Evolutionary conservation across 2,113 vertebrate genomes (phyloP).

Genomic region (Ochotona princeps): DNA sequence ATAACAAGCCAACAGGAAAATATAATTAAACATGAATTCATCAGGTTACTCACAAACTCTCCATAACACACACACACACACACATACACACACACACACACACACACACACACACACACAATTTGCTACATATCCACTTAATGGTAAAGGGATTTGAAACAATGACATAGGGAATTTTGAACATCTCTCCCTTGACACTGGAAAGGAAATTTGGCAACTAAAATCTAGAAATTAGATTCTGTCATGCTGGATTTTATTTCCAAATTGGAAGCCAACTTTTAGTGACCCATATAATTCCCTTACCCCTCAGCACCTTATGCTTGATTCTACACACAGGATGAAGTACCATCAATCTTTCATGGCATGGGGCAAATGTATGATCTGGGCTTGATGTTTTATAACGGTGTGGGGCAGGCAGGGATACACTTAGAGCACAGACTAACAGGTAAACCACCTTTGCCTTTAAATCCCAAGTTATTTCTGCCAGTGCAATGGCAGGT

Average conservation of each 20-base stretch:
- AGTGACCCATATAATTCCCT: slow-evolving; percentile 53
- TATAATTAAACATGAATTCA: not conserved
- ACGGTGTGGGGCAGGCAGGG: not conserved
- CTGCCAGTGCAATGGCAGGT: slow-evolving; percentile 68
- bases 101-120: no score
- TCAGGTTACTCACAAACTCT: slow-evolving; percentile 38
- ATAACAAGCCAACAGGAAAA: slow-evolving; percentile 54
- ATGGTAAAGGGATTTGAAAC: not conserved
- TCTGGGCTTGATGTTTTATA: slow-evolving; percentile 45
- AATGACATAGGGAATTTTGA: not conserved
- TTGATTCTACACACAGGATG: not conserved
- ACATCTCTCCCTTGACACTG: slow-evolving; percentile 58
- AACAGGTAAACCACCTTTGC: slow-evolving; percentile 54
- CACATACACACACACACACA: no score
- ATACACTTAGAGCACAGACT: slow-evolving; percentile 1
- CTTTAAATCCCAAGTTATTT: slow-evolving; percentile 72
- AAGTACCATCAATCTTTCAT: slow-evolving; percentile 38
- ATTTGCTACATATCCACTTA: not conserved
- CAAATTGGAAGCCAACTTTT: slow-evolving; percentile 51
- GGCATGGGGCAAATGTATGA: not conserved
- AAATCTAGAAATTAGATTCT: slow-evolving; percentile 44
- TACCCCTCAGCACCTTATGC: slow-evolving; percentile 33
- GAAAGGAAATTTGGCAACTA: slow-evolving; percentile 41
- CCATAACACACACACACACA: not conserved
- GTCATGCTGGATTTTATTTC: slow-evolving; percentile 62